Evolutionary conservation across 1,140 invertebrate species (phyloP), one percentile per base, ranked within the genome.

Genomic region (Sipha flava): DNA sequence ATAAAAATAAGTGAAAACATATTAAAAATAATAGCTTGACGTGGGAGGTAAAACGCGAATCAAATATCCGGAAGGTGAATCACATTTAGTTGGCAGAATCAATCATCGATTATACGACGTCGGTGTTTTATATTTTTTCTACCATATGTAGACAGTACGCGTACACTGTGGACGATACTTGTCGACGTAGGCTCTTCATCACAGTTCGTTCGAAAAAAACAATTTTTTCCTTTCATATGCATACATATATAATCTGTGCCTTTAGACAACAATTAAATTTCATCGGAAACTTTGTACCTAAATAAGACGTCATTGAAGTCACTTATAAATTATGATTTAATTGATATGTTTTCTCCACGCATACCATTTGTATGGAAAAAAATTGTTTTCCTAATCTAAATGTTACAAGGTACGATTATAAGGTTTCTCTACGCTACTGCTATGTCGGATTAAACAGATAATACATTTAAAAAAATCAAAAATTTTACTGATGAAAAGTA

Each of bases 11-110:
- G 21, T 57, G 52, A 77, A 77, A 77, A 77, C 73, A 43, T 59
- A 59, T 57, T 77, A 77, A 77, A 77, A 77, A 77, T 75, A 77
- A 77, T 77, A 77, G 59, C 52, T 59, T 77, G 21, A 77, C 73
- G 73, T 77, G 73, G 73, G 73, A 77, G 73, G 73, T 77, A 77
- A 77, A 77, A 77, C 59, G 73, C 73, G 73, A 77, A 77, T 77
- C 73, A 43, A 59, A 77, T 59, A 59, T 77, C 52, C 34, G 26
- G 31, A 18, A 45, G 52, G 21, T 21, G 52, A 77, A 59, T 77
- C 73, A n/a, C n/a, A 40, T 77, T 77, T 59, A 14, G 52, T 34
- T 43, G 21, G 72, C 52, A 29, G 43, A 40, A 34, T 59, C 52
- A n/a, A 29, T 14, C 49, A 16, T 73, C 72, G 57, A 75, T 75